Conservation (phyloP, 1,140 invertebrate genomes). For the Lordiphosa mommai region DNA sequence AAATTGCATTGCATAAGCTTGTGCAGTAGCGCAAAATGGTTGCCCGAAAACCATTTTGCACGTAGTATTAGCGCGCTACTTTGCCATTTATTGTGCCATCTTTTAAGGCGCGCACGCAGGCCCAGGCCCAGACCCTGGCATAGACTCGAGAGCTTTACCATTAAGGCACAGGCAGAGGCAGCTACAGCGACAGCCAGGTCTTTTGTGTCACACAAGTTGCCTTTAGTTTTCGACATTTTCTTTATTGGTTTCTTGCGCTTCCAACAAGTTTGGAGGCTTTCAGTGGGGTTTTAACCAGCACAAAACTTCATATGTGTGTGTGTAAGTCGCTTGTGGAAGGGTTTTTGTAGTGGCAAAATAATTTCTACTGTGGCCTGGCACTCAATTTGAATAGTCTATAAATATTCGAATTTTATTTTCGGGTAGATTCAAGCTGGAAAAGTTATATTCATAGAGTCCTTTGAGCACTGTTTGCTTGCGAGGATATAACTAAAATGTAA, state of each 20-base stretch:
- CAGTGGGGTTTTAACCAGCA: not conserved
- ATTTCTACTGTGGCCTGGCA: not conserved
- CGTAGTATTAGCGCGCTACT: conserved; percentile 65
- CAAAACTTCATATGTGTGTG: conserved; percentile 9
- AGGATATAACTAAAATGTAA: too few relatives aligned
- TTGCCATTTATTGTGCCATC: conserved; percentile 61
- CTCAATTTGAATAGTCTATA: conserved; percentile 37
- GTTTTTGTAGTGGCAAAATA: conserved; percentile 33
- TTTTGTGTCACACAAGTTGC: conserved; percentile 32
- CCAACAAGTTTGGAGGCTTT: conserved; percentile 35
- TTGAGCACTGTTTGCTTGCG: too few relatives aligned
- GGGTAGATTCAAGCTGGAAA: not conserved
- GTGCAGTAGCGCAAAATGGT: conserved; percentile 22
- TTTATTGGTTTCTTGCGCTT: conserved; percentile 62
- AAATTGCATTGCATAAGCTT: conserved; percentile 74
- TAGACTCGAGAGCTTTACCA: conserved; percentile 25
- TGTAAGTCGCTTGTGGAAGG: conserved; percentile 20
- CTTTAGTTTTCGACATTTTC: conserved; percentile 57
- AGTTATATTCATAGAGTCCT: too few relatives aligned
- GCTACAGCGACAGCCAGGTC: conserved; percentile 16
- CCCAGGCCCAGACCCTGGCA: not conserved
- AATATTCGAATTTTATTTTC: conserved; percentile 2
- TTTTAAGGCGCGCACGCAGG: conserved; percentile 19
- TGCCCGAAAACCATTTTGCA: conserved; percentile 63
- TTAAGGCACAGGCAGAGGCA: conserved; percentile 35